Conservation (phyloP, 2,797 vertebrate genomes). For the Liparis tanakae region DNA sequence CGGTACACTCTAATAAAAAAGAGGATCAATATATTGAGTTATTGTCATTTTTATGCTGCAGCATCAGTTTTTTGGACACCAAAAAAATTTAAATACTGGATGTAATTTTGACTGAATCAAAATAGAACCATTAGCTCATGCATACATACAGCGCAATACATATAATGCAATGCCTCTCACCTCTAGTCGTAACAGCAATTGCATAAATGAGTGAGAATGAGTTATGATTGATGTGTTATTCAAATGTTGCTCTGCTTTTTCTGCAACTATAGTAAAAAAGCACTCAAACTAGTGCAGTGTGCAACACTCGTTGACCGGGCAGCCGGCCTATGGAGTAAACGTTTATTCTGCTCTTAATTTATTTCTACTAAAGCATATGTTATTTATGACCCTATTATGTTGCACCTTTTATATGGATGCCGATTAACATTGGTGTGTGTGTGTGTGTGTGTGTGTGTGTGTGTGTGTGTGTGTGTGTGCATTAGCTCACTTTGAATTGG, state of each 20-base stretch:
- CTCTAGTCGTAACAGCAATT: neutral
- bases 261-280: neutral
- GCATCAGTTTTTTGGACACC: neutral
- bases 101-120: neutral
- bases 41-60: neutral
- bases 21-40: neutral
- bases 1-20: no score
- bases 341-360: conserved; percentile 17
- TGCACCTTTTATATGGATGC: conserved; percentile 14
- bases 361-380: neutral
- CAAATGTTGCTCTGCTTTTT: neutral
- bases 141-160: neutral
- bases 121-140: neutral
- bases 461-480: conserved; percentile 12
- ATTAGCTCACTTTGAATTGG: conserved; percentile 23
- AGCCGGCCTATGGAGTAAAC: neutral
- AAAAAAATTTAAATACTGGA: neutral
- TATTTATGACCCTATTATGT: conserved; percentile 37
- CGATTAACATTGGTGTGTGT: conserved; percentile 42
- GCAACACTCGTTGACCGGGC: neutral
- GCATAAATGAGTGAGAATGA: neutral
- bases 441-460: no score
- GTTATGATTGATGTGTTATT: neutral
- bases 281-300: neutral
- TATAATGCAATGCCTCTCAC: neutral